A percentile compares a stretch with the other conserved stretches of the same genome.
Evolutionary conservation across 2,113 vertebrate species (phyloP).

Genomic region (Neogobius melanostomus): DNA sequence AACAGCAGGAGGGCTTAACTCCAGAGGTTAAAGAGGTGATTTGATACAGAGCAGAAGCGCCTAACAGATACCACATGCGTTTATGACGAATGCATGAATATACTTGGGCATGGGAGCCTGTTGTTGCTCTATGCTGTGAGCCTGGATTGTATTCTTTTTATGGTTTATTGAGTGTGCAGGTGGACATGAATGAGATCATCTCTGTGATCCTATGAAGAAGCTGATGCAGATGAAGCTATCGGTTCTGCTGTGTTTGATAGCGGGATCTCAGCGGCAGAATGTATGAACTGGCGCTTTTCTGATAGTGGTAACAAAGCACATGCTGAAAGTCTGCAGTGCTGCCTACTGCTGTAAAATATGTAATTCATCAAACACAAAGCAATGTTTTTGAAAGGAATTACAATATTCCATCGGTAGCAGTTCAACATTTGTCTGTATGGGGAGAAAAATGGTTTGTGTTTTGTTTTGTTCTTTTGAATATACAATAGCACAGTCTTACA

Average conservation of each 20-base stretch:
- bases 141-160: constrained; percentile 38
- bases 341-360: no score
- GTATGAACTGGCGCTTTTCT: not conserved
- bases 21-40: constrained; percentile 30
- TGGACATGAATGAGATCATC: constrained; percentile 43
- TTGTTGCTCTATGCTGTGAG: constrained; percentile 15
- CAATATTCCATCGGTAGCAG: no score
- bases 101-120: constrained; percentile 7
- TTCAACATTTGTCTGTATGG: no score
- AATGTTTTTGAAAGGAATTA: no score
- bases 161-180: constrained; percentile 28
- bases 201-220: constrained; percentile 12
- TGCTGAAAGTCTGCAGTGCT: no score
- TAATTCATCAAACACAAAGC: no score
- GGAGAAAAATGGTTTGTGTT: no score
- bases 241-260: constrained; percentile 11
- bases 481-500: no score
- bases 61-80: constrained; percentile 60
- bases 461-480: no score
- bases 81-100: constrained; percentile 8
- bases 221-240: not conserved
- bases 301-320: not conserved
- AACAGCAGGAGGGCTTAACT: constrained; percentile 29
- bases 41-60: constrained; percentile 34
- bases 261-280: not conserved